These are phyloP conservation scores for Acanthaster planci DNA, from an alignment of 35 echinoderm and acorn worm genomes.

Conservation along the genomic window DNA sequence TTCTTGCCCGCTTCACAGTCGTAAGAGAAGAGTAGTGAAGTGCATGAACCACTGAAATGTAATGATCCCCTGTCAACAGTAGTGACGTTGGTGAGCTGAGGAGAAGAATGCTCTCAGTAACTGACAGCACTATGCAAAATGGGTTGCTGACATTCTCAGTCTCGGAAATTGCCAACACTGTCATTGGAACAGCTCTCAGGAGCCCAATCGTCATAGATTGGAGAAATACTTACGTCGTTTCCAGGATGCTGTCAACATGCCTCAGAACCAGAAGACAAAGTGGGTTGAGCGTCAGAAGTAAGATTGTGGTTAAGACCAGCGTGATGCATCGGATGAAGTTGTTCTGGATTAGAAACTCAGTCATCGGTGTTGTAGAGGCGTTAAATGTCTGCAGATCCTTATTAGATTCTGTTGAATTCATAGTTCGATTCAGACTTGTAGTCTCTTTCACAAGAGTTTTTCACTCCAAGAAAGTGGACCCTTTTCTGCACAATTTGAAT, in stretches of 20 bases:
- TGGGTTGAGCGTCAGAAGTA: not conserved
- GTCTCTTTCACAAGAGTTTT: too few relatives aligned
- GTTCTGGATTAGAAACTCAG: not conserved
- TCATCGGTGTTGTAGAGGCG: not conserved
- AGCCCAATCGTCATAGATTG: constrained; percentile 1
- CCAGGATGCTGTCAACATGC: not conserved
- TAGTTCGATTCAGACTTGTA: too few relatives aligned
- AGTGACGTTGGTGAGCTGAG: too few relatives aligned
- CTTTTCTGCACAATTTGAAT: too few relatives aligned
- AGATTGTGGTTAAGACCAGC: not conserved
- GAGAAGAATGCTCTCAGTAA: not conserved
- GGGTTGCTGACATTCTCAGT: not conserved
- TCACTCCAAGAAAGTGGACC: too few relatives aligned
- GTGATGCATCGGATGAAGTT: not conserved
- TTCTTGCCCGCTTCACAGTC: constrained; percentile 9
- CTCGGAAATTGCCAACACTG: not conserved
- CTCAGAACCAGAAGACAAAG: not conserved
- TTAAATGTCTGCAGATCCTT: not conserved
- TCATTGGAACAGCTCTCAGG: not conserved
- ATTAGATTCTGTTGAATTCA: too few relatives aligned
- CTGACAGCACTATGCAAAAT: not conserved
- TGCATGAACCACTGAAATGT: constrained; percentile 22
- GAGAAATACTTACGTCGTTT: constrained; percentile 24
- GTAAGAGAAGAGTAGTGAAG: not conserved
- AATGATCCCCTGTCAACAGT: constrained; percentile 4